A percentile compares a stretch with the other conserved stretches of the same genome.
These are phyloP conservation scores for Sebastes taczanowskii DNA, from an alignment of 2,797 vertebrate genomes.

Conservation along the genomic window DNA sequence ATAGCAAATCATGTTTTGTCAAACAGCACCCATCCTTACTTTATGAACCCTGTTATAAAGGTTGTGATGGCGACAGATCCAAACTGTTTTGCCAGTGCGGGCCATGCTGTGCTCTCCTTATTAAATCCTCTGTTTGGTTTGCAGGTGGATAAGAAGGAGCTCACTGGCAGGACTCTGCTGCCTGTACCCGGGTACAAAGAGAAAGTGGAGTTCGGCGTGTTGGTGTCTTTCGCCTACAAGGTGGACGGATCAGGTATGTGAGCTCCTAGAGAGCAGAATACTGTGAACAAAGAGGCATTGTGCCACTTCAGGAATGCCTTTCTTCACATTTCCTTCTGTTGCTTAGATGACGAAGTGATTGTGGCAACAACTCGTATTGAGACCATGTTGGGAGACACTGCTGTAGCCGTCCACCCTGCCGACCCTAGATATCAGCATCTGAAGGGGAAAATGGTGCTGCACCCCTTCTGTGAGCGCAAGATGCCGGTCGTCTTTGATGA, in stretches of 20 bases:
- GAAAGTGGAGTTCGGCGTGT: slow-evolving; percentile 93
- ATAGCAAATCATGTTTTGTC: background rate
- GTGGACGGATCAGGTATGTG: slow-evolving; percentile 86
- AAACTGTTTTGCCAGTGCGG: background rate
- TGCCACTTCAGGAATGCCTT: background rate
- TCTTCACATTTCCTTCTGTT: background rate
- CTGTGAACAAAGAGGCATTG: background rate
- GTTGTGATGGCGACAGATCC: background rate
- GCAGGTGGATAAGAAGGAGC: slow-evolving; percentile 94
- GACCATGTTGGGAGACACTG: slow-evolving; percentile 93
- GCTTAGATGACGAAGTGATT: slow-evolving; percentile 88
- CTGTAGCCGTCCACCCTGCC: slow-evolving; percentile 88
- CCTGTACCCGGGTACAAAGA: slow-evolving; percentile 93
- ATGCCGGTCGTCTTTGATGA: slow-evolving; percentile 90
- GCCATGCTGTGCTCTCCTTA: background rate
- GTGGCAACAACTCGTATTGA: slow-evolving; percentile 94
- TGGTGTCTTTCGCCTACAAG: slow-evolving; percentile 92
- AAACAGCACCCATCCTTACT: background rate
- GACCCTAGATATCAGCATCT: slow-evolving; percentile 91
- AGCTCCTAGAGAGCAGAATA: background rate
- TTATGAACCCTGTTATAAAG: background rate
- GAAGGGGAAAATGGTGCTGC: slow-evolving; percentile 83
- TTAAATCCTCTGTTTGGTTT: slow-evolving; percentile 15
- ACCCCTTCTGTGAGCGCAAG: slow-evolving; percentile 89
- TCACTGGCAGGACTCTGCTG: slow-evolving; percentile 87